Conservation (phyloP, 2,113 vertebrate genomes). For the Atractosteus spatula region DNA sequence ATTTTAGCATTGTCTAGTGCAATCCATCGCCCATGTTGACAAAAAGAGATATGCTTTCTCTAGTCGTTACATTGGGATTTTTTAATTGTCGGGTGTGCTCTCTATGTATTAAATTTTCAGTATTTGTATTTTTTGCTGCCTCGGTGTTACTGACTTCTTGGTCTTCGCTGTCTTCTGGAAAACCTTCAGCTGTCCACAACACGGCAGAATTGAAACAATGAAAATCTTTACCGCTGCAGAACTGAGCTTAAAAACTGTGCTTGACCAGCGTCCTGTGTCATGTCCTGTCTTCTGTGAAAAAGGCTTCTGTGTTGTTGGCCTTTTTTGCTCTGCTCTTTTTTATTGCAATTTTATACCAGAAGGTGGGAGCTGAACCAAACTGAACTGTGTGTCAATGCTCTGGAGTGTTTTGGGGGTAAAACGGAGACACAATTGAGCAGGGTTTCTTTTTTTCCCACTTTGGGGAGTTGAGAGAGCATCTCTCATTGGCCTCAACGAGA, state of each 20-base stretch:
- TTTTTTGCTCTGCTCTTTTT: not conserved
- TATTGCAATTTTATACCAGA: too few species aligned
- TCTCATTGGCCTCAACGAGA: not conserved
- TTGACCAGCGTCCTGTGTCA: not conserved
- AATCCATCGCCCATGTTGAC: slow-evolving; percentile 53
- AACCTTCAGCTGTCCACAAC: slow-evolving; percentile 36
- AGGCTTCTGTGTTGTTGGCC: not conserved
- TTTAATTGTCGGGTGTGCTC: slow-evolving; percentile 60
- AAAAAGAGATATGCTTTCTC: slow-evolving; percentile 57
- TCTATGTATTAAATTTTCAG: slow-evolving; percentile 60
- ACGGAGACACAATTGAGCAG: not conserved
- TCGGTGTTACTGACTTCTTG: slow-evolving; percentile 50
- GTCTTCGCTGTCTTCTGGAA: slow-evolving; percentile 33
- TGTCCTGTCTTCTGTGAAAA: not conserved
- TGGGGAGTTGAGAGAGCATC: not conserved
- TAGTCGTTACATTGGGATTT: slow-evolving; percentile 61
- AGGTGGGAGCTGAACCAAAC: too few species aligned
- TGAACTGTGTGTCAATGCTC: not conserved
- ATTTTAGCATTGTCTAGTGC: slow-evolving; percentile 57
- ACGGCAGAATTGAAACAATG: slow-evolving; percentile 30
- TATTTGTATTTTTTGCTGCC: slow-evolving; percentile 66
- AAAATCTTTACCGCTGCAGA: slow-evolving; percentile 15
- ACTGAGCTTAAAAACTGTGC: too few species aligned
- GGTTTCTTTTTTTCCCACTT: not conserved
- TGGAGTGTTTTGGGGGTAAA: not conserved